A percentile compares a stretch with the other conserved stretches of the same genome.
Conservation (phyloP, 2,888 invertebrate genomes). For the Nephrotoma appendiculata region DNA sequence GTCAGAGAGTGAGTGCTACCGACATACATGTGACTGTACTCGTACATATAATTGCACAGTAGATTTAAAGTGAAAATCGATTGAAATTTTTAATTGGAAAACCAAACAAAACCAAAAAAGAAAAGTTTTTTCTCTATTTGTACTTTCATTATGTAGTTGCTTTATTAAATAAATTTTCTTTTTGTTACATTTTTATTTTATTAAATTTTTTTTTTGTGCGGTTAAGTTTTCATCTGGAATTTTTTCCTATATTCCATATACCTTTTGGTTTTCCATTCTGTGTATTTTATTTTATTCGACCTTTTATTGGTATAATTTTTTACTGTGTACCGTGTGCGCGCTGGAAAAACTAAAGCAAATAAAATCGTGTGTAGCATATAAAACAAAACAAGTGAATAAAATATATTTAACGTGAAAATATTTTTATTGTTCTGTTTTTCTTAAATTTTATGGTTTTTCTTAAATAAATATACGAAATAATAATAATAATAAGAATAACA, state of each 20-base stretch:
- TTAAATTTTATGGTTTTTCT: not conserved
- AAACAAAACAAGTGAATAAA: not conserved
- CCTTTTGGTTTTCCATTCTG: not conserved
- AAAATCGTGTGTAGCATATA: not conserved
- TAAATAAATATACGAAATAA: not conserved
- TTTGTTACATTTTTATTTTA: not conserved
- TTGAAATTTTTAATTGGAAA: not conserved
- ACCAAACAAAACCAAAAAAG: not conserved
- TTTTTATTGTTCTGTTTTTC: not conserved
- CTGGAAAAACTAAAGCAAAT: not conserved
- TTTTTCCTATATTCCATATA: not conserved
- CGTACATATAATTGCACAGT: not conserved
- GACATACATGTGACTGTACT: not conserved
- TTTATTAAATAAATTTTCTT: not conserved
- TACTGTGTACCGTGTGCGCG: not conserved
- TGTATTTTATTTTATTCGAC: not conserved
- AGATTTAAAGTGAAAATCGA: not conserved
- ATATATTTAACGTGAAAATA: not conserved
- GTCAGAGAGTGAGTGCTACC: not conserved
- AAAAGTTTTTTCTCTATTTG: not conserved
- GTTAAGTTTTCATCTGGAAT: not conserved
- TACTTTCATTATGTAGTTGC: not conserved
- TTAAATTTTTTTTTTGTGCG: not conserved
- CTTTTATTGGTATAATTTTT: not conserved
- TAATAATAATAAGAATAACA: not conserved